Evolutionary conservation across 2,113 vertebrate species (phyloP).

Genomic region (Corythaixoides concolor): DNA sequence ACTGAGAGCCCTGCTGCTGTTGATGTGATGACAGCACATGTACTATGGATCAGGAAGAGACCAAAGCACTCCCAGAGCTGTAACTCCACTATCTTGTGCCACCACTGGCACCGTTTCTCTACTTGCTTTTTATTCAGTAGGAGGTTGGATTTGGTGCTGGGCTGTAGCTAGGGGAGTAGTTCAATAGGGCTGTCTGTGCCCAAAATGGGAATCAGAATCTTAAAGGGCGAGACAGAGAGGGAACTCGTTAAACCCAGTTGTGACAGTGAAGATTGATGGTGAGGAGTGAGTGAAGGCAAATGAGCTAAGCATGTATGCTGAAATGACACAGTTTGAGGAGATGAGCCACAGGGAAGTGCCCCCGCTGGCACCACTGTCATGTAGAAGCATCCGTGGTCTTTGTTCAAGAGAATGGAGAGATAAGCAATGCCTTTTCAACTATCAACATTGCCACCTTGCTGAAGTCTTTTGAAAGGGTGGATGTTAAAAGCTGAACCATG

Average conservation of each 20-base stretch:
- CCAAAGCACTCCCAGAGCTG: background rate
- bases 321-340: background rate
- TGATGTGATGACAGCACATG: rapidly evolving
- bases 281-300: background rate
- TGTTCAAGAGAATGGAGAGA: background rate
- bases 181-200: background rate
- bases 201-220: background rate
- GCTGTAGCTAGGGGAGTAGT: background rate
- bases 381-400: background rate
- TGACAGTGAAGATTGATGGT: background rate
- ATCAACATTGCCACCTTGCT: background rate
- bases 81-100: background rate
- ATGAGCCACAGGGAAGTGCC: background rate
- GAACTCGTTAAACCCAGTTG: background rate
- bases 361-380: background rate
- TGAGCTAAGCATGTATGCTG: background rate
- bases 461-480: background rate
- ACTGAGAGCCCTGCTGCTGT: background rate
- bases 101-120: background rate
- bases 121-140: background rate
- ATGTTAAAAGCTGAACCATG: background rate
- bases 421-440: background rate
- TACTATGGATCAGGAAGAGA: background rate
- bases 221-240: no score
- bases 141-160: background rate